phyloP scores from a whole-genome alignment of 2,113 vertebrate species.

The Mesocricetus auratus region DNA sequence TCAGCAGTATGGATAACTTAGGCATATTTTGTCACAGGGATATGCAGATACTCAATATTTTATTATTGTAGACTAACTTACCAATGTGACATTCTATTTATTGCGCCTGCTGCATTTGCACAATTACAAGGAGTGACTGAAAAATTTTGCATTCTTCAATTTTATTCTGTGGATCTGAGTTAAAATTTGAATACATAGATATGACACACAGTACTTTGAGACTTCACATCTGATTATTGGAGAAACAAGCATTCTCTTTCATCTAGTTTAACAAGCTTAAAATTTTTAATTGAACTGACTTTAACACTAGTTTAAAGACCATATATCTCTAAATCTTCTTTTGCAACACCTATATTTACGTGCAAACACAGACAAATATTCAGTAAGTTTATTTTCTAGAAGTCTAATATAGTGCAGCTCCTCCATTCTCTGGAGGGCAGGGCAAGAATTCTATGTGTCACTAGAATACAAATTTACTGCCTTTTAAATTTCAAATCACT shows the following conservation, averaged over 20 bases:
- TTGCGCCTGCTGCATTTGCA: background rate
- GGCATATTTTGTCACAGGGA: background rate
- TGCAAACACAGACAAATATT: background rate
- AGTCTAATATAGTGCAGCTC: background rate
- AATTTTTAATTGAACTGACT: slow-evolving; percentile 24
- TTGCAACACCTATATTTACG: background rate
- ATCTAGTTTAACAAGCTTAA: background rate
- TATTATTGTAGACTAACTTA: slow-evolving; percentile 9
- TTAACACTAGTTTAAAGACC: background rate
- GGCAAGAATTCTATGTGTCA: background rate
- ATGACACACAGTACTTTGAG: background rate
- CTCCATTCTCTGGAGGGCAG: background rate
- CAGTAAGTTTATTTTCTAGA: background rate
- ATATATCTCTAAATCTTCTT: background rate
- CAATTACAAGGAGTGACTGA: background rate
- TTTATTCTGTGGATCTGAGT: background rate
- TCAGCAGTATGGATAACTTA: slow-evolving; percentile 7
- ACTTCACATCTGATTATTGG: background rate
- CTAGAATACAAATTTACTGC: background rate
- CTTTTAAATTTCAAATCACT: background rate
- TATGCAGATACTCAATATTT: background rate
- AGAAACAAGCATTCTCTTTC: background rate
- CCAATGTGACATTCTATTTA: background rate
- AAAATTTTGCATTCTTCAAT: slow-evolving; percentile 16
- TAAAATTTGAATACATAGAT: slow-evolving; percentile 26